phyloP scores from a whole-genome alignment of 2,888 invertebrate genomes.

The Rhodophaea formosa region DNA sequence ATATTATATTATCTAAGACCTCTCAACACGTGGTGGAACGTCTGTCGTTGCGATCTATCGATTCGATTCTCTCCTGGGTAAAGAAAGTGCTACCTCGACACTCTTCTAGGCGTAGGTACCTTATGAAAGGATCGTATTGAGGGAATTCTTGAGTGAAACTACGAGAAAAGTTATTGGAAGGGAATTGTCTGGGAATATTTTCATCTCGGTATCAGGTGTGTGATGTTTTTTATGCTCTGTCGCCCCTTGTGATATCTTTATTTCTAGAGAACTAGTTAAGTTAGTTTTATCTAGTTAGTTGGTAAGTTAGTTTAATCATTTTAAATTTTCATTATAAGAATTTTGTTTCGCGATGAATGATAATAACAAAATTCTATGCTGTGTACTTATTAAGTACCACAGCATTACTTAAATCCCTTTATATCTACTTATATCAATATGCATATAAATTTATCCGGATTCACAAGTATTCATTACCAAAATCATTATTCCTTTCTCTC shows the following conservation, averaged over 20 bases:
- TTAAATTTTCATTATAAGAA: too few species aligned
- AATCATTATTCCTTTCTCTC: too few species aligned
- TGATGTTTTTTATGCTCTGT: not conserved
- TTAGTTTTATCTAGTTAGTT: too few species aligned
- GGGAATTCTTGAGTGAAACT: constrained; percentile 32
- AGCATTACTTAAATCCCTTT: too few species aligned
- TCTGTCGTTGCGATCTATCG: constrained; percentile 73
- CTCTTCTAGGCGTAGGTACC: constrained; percentile 43
- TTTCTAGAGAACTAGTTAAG: not conserved
- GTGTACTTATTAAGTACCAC: too few species aligned
- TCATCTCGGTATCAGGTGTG: constrained; percentile 12
- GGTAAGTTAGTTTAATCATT: too few species aligned
- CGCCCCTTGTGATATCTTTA: not conserved
- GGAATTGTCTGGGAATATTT: not conserved
- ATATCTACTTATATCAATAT: too few species aligned
- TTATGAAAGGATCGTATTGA: constrained; percentile 47
- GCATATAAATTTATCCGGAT: too few species aligned
- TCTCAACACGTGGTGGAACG: constrained; percentile 73
- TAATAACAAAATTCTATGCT: too few species aligned
- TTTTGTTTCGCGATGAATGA: too few species aligned
- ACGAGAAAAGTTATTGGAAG: constrained; percentile 16
- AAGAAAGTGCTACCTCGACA: constrained; percentile 43
- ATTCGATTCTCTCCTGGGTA: constrained; percentile 68
- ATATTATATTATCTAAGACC: constrained; percentile 80
- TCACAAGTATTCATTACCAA: too few species aligned